These are phyloP conservation scores for Gobionotothen gibberifrons DNA, from an alignment of 2,797 vertebrate species.

Conservation along the genomic window DNA sequence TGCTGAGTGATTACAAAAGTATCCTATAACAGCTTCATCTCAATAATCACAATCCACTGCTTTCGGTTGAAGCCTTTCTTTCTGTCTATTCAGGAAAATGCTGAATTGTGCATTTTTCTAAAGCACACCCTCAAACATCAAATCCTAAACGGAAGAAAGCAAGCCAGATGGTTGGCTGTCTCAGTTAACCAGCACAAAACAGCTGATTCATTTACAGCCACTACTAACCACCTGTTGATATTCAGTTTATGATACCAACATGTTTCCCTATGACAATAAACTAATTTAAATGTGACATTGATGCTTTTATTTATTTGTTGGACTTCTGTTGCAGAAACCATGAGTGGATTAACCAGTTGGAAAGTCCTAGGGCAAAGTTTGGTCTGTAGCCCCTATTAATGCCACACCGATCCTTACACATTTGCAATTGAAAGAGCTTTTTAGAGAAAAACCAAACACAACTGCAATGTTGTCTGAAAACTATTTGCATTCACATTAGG, in stretches of 20 bases:
- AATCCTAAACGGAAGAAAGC: slow-evolving; percentile 58
- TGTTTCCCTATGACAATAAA: slow-evolving; percentile 5
- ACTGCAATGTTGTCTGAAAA: no score
- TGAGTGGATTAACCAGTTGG: slow-evolving; percentile 12
- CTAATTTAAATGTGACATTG: no score
- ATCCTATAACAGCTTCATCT: neutral
- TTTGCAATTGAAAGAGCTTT: slow-evolving; percentile 9
- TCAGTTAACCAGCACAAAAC: slow-evolving; percentile 11
- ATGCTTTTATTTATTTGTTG: neutral
- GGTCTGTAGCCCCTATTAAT: neutral
- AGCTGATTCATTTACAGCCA: slow-evolving; percentile 12
- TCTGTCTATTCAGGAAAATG: slow-evolving; percentile 60
- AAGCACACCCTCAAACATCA: slow-evolving; percentile 51
- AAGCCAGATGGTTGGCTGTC: slow-evolving; percentile 31
- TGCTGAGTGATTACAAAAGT: neutral
- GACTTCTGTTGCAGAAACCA: neutral
- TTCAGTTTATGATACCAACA: neutral
- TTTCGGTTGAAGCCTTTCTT: slow-evolving; percentile 33
- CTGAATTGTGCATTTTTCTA: slow-evolving; percentile 67
- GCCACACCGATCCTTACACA: neutral
- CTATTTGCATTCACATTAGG: no score
- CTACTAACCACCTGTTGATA: slow-evolving; percentile 64
- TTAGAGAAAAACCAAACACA: no score
- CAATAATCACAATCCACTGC: neutral
- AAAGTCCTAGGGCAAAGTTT: neutral